phyloP scores from a whole-genome alignment of 2,888 invertebrate genomes.

The Noctua fimbriata region DNA sequence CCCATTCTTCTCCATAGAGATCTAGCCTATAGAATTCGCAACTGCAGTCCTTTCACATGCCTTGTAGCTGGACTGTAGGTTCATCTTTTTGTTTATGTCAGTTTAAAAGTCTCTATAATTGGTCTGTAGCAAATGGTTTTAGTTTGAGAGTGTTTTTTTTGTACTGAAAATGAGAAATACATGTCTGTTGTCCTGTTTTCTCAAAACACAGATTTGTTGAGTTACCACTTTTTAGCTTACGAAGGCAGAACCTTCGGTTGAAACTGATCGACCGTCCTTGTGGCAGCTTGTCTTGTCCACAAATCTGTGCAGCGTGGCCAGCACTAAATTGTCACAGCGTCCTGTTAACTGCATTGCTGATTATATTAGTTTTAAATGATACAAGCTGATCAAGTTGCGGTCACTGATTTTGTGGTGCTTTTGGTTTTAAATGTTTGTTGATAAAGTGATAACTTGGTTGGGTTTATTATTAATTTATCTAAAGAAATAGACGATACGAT shows the following conservation, averaged over 20 bases:
- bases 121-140: neutral
- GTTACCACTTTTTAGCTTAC: neutral
- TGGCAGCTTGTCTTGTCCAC: conserved; percentile 45
- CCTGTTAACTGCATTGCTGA: conserved; percentile 60
- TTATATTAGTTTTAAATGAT: conserved; percentile 55
- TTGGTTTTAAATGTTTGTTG: conserved; percentile 13
- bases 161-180: neutral
- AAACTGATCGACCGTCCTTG: conserved; percentile 51
- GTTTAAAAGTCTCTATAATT: neutral
- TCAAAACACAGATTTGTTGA: neutral
- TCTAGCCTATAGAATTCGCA: neutral
- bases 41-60: neutral
- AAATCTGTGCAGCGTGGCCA: conserved; percentile 42
- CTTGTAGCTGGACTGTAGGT: neutral
- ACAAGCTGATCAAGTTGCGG: conserved; percentile 32
- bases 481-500: neutral
- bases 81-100: neutral
- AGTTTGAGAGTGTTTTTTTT: neutral
- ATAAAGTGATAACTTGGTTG: conserved; percentile 3
- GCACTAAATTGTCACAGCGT: conserved; percentile 49
- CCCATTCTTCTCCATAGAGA: neutral
- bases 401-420: conserved; percentile 11
- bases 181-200: neutral
- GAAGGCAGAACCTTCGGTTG: neutral
- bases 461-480: neutral